Evolutionary conservation across 2,113 vertebrate species (phyloP), one percentile per base, ranked within the genome.

Genomic region (Pycnonotus jocosus): DNA sequence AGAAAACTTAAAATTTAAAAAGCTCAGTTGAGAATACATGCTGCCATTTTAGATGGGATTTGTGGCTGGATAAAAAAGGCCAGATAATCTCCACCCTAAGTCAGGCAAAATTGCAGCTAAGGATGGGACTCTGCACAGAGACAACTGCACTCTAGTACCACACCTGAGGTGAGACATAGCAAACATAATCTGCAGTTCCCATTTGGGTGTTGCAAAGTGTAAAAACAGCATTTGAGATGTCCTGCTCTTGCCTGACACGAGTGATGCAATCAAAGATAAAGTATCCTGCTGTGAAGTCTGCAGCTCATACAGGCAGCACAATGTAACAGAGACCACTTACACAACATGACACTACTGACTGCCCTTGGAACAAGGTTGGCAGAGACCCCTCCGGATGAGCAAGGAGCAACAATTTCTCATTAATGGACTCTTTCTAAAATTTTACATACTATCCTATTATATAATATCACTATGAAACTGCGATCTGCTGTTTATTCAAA

Each of bases 291-390:
- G 94, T 92, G 95, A 88, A 91, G 56, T 2, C 90, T 88, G 88
- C 48, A n/a, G 81, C 44, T 92, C 38, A 48, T 19, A 62, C 78
- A 65, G 33, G 44, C 87, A 96, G 62, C 83, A 91, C 50, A 62
- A 7, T 85, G 84, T 76, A 87, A 91, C 73, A 38, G 78, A 69
- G 81, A 85, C 87, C 86, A 94, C 90, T 96, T 90, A 92, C 35
- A 90, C 74, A 91, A 88, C 74, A n/a, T 4, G 54, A 93, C 82
- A 51, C 62, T 79, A 30, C 77, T 70, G 81, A 19, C 69, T 94
- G 93, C 62, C 95, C 94, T 95, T 92, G 95, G 81, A 88, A 47
- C 81, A 93, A 95, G 94, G 86, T 80, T 91, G 93, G 74, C 64
- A 92, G 64, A 71, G 72, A 53, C 64, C 82, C 66, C 69, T 86